A percentile compares a stretch with the other conserved stretches of the same genome.
Conservation (phyloP, 2,797 vertebrate species). For the Eulemur rubriventer region DNA sequence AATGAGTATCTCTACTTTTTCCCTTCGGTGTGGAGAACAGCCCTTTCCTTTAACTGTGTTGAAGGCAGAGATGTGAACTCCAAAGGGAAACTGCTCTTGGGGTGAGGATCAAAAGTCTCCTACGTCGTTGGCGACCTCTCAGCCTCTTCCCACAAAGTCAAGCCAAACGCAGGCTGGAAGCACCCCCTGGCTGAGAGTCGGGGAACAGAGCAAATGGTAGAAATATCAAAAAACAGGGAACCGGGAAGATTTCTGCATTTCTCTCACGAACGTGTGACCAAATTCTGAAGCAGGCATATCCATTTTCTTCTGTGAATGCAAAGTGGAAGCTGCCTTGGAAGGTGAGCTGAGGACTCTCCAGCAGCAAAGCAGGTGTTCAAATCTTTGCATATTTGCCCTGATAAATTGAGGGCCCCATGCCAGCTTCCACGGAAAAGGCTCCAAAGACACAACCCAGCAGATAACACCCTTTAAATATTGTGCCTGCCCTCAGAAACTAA, state of each 20-base stretch:
- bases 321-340: background rate
- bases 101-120: background rate
- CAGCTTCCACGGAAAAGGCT: background rate
- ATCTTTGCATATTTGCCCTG: background rate
- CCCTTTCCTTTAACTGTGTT: background rate
- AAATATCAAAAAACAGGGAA: background rate
- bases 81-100: background rate
- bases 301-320: background rate
- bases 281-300: background rate
- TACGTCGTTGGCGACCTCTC: fast-evolving
- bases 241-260: background rate
- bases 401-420: background rate
- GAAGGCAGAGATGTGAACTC: background rate
- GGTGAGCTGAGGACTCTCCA: background rate
- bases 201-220: background rate
- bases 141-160: background rate
- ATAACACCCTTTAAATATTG: background rate
- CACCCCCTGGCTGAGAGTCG: fast-evolving
- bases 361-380: background rate
- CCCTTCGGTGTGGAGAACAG: background rate
- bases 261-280: background rate
- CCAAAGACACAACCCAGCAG: background rate
- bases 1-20: too few species aligned
- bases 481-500: background rate
- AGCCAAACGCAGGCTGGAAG: background rate